phyloP scores from a whole-genome alignment of 1,140 invertebrate genomes.

The Helicorthomorpha holstii region DNA sequence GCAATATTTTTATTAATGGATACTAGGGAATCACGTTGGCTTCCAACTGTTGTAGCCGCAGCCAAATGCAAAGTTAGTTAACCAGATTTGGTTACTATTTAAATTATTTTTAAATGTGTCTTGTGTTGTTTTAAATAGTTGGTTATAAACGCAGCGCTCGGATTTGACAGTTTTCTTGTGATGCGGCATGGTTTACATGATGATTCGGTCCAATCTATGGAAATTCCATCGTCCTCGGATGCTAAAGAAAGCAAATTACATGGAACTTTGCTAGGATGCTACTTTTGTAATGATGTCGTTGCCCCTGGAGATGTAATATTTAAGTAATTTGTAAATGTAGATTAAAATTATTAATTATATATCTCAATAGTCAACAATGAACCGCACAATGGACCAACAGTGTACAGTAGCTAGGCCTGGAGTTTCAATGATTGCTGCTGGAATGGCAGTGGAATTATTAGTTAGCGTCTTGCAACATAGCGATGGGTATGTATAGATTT shows the following conservation, averaged over 20 bases:
- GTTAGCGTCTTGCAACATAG: conserved; percentile 75
- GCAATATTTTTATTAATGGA: conserved; percentile 88
- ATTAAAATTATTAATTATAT: background rate
- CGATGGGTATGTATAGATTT: conserved; percentile 34
- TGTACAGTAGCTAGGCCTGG: conserved; percentile 96
- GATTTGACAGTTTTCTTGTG: conserved; percentile 93
- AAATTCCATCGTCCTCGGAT: background rate
- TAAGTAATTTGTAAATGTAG: background rate
- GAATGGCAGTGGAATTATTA: conserved; percentile 79
- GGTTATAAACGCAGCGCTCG: conserved; percentile 88
- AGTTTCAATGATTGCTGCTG: conserved; percentile 74
- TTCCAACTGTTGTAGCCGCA: conserved; percentile 80
- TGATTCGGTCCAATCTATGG: conserved; percentile 1
- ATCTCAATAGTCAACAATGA: conserved; percentile 56
- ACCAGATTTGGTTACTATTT: background rate
- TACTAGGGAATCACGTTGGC: conserved; percentile 90
- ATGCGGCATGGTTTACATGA: conserved; percentile 69
- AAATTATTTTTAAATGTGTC: background rate
- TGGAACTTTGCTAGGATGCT: conserved; percentile 76
- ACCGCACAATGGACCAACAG: conserved; percentile 93
- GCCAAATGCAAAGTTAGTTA: conserved; percentile 52
- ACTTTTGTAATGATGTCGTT: conserved; percentile 98
- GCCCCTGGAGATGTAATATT: conserved; percentile 78
- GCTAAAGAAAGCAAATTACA: conserved; percentile 18
- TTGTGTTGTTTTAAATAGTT: conserved; percentile 39